phyloP scores from a whole-genome alignment of 2,797 vertebrate genomes.

The Rallus crepitans region DNA sequence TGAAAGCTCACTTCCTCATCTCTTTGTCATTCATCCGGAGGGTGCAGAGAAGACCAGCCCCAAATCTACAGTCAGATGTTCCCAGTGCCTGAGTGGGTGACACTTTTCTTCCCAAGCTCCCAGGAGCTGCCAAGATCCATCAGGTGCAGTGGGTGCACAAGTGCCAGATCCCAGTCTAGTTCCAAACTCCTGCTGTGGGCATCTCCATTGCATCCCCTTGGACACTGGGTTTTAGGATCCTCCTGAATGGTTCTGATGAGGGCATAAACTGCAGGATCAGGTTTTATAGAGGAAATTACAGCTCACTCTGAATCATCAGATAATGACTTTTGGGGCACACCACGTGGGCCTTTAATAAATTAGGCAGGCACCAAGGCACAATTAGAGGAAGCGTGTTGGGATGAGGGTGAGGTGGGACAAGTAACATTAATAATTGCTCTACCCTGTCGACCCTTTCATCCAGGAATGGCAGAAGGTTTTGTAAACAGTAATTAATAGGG shows the following conservation, averaged over 20 bases:
- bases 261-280: constrained; percentile 10
- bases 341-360: constrained; percentile 59
- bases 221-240: not conserved
- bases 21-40: not conserved
- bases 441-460: constrained; percentile 53
- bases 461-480: not conserved
- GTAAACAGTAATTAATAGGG: constrained; percentile 65
- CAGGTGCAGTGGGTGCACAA: not conserved
- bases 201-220: fast-evolving
- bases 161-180: not conserved
- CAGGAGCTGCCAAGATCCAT: not conserved
- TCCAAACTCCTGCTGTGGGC: fast-evolving
- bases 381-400: constrained; percentile 54
- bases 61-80: not conserved
- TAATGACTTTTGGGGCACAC: constrained; percentile 49
- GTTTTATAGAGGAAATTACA: constrained; percentile 65
- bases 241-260: not conserved
- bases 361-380: constrained; percentile 51
- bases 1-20: not conserved
- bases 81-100: fast-evolving
- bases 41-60: not conserved
- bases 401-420: constrained; percentile 53
- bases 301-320: constrained; percentile 57
- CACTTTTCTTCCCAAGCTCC: not conserved
- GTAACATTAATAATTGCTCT: constrained; percentile 45